Conservation (phyloP, 2,888 invertebrate genomes). For the Tetramorium bicarinatum region DNA sequence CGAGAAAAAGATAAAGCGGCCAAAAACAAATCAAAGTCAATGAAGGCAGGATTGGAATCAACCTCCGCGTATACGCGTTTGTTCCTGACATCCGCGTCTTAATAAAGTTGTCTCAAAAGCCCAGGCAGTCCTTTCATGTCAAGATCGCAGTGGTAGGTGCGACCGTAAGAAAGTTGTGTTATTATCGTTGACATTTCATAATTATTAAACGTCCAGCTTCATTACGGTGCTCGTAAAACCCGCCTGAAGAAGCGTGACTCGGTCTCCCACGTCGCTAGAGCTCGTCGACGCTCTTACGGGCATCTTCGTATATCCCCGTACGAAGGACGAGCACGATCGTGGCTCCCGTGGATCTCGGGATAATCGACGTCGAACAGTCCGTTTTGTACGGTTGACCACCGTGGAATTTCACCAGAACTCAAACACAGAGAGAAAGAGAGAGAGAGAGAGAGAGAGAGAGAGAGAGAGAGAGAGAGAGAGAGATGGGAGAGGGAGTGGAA, state of each 20-base stretch:
- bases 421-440: background rate
- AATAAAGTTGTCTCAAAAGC: constrained; percentile 6
- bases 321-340: background rate
- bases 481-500: background rate
- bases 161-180: constrained; percentile 2
- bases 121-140: background rate
- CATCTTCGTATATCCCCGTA: background rate
- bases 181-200: constrained; percentile 3
- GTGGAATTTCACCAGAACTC: constrained; percentile 62
- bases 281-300: background rate
- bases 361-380: constrained; percentile 64
- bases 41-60: background rate
- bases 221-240: background rate
- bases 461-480: background rate
- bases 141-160: background rate
- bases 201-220: constrained; percentile 20
- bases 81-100: background rate
- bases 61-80: background rate
- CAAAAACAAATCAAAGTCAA: constrained; percentile 7
- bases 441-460: background rate
- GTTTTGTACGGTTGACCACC: constrained; percentile 72
- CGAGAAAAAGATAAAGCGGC: background rate
- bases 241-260: background rate
- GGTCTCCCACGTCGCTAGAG: background rate
- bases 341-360: constrained; percentile 38